Conservation (phyloP, 2,888 invertebrate genomes). For the Hirtodrosophila duncani region DNA sequence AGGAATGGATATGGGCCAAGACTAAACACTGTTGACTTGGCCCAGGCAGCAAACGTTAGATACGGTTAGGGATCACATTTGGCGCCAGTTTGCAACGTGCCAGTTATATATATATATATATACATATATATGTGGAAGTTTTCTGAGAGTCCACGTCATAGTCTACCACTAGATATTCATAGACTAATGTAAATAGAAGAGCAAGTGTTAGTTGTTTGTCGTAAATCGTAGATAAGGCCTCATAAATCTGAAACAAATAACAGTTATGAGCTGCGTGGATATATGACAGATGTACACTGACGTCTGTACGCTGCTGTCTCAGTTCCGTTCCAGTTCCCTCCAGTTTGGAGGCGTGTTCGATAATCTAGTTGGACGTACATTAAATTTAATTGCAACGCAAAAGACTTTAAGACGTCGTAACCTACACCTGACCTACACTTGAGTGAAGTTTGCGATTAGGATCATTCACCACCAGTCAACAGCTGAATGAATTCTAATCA, state of each 20-base stretch:
- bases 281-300: slow-evolving; percentile 1
- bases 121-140: slow-evolving; percentile 28
- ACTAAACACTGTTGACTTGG: too few species aligned
- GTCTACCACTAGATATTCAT: slow-evolving; percentile 9
- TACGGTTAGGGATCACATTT: too few species aligned
- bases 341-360: slow-evolving; percentile 13
- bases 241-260: slow-evolving; percentile 26
- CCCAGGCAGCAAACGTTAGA: too few species aligned
- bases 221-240: slow-evolving; percentile 33
- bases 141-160: slow-evolving; percentile 1
- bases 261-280: too few species aligned
- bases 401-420: slow-evolving; percentile 14
- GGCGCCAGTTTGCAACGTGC: slow-evolving; percentile 3
- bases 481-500: slow-evolving; percentile 16
- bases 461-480: slow-evolving; percentile 15
- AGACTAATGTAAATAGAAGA: slow-evolving; percentile 11
- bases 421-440: slow-evolving; percentile 58
- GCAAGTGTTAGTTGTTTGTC: slow-evolving; percentile 19
- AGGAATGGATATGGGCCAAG: too few species aligned
- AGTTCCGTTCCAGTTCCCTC: slow-evolving; percentile 9
- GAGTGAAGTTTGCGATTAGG: background rate
- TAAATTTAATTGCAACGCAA: slow-evolving; percentile 30
- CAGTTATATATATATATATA: too few species aligned
- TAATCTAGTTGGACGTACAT: slow-evolving; percentile 21
- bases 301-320: too few species aligned